Percentiles rank a stretch among this genome's conserved stretches.
Evolutionary conservation across 2,113 vertebrate genomes (phyloP).

Genomic region (Ardeotis arabs): DNA sequence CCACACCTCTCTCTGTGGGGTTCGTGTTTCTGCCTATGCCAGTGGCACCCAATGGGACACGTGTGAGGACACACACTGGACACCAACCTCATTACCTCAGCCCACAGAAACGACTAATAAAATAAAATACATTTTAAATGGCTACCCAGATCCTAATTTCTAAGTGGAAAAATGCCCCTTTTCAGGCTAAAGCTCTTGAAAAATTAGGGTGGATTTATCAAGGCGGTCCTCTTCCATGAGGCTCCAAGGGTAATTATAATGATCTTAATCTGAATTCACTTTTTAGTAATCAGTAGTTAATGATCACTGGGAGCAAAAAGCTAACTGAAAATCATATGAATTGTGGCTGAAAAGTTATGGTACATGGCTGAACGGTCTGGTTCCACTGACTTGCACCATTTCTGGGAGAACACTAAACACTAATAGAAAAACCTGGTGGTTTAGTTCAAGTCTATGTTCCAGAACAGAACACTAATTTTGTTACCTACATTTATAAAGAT

Average conservation of each 20-base stretch:
- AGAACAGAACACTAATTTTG: not conserved
- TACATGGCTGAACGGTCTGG: accelerated
- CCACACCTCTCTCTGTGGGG: not conserved
- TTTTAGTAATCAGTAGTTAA: not conserved
- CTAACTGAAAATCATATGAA: not conserved
- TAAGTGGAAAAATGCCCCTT: not conserved
- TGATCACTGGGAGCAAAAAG: not conserved
- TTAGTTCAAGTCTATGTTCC: not conserved
- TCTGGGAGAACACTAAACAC: not conserved
- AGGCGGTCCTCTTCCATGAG: not conserved
- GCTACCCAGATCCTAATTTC: not conserved
- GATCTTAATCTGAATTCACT: not conserved
- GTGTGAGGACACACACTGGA: not conserved
- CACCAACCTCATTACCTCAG: not conserved
- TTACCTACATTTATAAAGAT: not conserved
- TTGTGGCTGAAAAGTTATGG: not conserved
- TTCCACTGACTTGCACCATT: not conserved
- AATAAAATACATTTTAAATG: not conserved
- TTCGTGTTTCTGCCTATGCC: not conserved
- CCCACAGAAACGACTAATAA: not conserved
- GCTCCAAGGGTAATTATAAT: not conserved
- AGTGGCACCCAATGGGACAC: not conserved
- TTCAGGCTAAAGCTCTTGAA: not conserved
- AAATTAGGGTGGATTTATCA: not conserved
- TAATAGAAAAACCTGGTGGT: not conserved